Evolutionary conservation across 2,113 vertebrate genomes (phyloP), one percentile per base, ranked within the genome.

Genomic region (Xerus inauris): DNA sequence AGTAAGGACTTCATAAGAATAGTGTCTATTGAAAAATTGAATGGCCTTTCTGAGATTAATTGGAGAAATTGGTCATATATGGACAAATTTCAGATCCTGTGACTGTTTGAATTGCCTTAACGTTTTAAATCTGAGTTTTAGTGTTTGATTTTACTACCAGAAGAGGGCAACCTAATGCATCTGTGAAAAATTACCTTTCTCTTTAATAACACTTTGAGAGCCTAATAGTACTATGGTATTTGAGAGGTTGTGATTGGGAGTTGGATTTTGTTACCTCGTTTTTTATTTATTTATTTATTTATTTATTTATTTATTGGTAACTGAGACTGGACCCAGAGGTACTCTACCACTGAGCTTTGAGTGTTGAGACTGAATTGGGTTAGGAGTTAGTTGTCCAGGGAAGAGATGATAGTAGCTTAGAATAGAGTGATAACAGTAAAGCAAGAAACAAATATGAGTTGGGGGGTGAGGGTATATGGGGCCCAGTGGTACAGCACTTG

Each of bases 141-240:
- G 20, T 22, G 79, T 97, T 95, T 92, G 84, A 73, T 94, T 89
- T 87, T 8, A 86, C 57, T 38, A 73, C 67, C 80, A 69, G 59
- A 86, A 87, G 40, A 30, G 51, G 57, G 42, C 40, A 3, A 49
- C n/a, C 28, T 91, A 54, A 49, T 82, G 91, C 85, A 67, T 85
- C 64, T 81, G 64, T 85, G 42, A 95, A 92, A 81, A 71, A 87
- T 16, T 87, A 57, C 32, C 42, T 96, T 91, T 96, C 49, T 73
- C n/a, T 82, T 22, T 83, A 93, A 32, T 79, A 93, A 75, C 30
- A 87, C 10, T 38, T 49, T 79, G 42, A 93, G 47, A 10, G 28
- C 57, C 38, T 94, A 28, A 84, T 7, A 75, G 9, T 69, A 77
- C 32, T 95, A 1, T 81, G 51, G n/a, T 95, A 59, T 87, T 85